phyloP scores from a whole-genome alignment of 2,797 vertebrate genomes.

The Halcyon leucocephala region DNA sequence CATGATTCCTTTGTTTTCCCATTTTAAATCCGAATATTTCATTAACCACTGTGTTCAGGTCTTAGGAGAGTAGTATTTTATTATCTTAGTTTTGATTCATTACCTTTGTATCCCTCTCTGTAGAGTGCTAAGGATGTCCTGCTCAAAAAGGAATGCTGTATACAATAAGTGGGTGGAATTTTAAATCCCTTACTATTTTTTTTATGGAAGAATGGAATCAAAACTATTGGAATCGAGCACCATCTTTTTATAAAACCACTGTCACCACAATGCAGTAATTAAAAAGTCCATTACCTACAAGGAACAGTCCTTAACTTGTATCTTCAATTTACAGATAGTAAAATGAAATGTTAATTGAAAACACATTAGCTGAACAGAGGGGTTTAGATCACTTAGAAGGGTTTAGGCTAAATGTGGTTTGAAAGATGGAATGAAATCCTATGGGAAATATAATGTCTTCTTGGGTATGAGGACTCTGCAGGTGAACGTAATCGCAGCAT shows the following conservation, averaged over 20 bases:
- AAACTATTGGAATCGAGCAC: not conserved
- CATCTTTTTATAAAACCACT: not conserved
- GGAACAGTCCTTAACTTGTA: not conserved
- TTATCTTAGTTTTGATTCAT: not conserved
- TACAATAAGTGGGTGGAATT: not conserved
- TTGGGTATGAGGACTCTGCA: not conserved
- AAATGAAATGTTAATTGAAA: constrained; percentile 34
- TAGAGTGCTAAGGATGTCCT: not conserved
- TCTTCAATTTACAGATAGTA: not conserved
- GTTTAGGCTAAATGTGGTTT: constrained; percentile 5
- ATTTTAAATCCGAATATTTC: constrained; percentile 20
- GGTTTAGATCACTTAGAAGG: not conserved
- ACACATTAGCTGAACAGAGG: not conserved
- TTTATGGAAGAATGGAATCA: not conserved
- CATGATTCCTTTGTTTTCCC: not conserved
- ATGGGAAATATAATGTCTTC: not conserved
- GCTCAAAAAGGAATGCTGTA: not conserved
- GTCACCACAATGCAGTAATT: not conserved
- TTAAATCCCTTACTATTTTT: not conserved
- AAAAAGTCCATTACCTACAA: not conserved
- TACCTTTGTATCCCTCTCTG: not conserved
- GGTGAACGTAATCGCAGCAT: not conserved
- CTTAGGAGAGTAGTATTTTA: constrained; percentile 6
- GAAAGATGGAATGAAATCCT: not conserved
- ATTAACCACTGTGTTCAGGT: not conserved